Percentiles rank a stretch among this genome's conserved stretches.
These are phyloP conservation scores for Trichopoda pennipes DNA, from an alignment of 2,888 invertebrate species.

Conservation along the genomic window DNA sequence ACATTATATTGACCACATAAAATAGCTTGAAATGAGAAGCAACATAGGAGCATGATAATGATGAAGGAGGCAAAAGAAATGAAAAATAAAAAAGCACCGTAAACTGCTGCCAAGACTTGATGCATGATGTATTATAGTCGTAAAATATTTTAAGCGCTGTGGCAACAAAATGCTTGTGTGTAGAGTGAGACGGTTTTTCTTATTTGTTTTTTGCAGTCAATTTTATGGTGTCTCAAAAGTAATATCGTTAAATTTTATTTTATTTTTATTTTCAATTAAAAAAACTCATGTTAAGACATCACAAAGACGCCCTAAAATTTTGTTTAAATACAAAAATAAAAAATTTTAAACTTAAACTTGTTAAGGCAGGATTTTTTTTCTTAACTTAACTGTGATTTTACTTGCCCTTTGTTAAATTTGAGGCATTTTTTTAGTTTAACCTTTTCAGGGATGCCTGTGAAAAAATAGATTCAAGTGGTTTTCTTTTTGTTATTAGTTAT, in stretches of 20 bases:
- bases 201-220: constrained; percentile 19
- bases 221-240: constrained; percentile 64
- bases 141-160: constrained; percentile 49
- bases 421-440: constrained; percentile 43
- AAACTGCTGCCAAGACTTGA: constrained; percentile 62
- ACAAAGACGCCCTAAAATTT: constrained; percentile 60
- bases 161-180: constrained; percentile 30
- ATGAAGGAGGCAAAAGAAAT: constrained; percentile 21
- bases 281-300: constrained; percentile 64
- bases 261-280: constrained; percentile 70
- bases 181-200: constrained; percentile 23
- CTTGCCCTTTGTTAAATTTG: constrained; percentile 49
- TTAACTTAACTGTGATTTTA: constrained; percentile 22
- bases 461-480: too few species aligned
- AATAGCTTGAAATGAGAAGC: neutral
- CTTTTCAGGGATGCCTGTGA: neutral
- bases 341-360: constrained; percentile 59
- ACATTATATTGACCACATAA: constrained; percentile 37
- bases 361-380: constrained; percentile 38
- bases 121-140: constrained; percentile 61
- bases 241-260: constrained; percentile 68
- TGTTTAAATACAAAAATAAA: constrained; percentile 1
- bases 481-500: too few species aligned
- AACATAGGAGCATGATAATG: constrained; percentile 22
- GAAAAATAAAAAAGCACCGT: neutral